Conservation (phyloP, 2,113 vertebrate species). For the Ascaphus truei region DNA sequence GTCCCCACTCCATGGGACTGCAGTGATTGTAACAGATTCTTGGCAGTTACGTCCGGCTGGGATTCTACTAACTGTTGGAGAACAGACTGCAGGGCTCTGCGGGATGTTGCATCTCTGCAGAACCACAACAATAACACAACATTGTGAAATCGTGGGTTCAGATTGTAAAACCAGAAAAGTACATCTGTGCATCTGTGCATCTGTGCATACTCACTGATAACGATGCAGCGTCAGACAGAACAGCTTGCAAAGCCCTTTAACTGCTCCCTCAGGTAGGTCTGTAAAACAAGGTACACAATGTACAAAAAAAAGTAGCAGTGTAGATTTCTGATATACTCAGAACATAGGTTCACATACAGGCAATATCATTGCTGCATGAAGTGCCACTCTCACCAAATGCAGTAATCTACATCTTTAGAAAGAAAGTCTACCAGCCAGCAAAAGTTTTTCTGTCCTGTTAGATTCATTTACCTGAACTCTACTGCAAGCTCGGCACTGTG, state of each 20-base stretch:
- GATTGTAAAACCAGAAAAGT: no score
- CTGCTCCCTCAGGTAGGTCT: slow-evolving; percentile 82
- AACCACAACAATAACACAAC: neutral
- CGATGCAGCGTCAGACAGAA: slow-evolving; percentile 94
- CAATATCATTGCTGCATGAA: no score
- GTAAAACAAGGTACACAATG: slow-evolving; percentile 38
- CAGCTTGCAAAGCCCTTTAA: slow-evolving; percentile 92
- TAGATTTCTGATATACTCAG: no score
- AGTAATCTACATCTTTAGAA: neutral
- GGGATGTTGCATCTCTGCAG: slow-evolving; percentile 83
- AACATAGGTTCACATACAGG: no score
- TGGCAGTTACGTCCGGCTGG: slow-evolving; percentile 80
- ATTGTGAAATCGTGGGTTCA: no score
- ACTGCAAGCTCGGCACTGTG: no score
- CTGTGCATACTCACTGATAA: slow-evolving; percentile 70
- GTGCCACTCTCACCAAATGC: no score
- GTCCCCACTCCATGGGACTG: slow-evolving; percentile 79
- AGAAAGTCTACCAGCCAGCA: no score
- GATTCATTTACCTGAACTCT: no score
- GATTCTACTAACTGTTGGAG: slow-evolving; percentile 81
- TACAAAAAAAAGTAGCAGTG: neutral
- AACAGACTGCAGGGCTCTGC: slow-evolving; percentile 78
- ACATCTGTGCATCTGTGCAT: no score
- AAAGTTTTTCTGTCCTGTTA: no score
- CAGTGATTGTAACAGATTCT: slow-evolving; percentile 79